phyloP scores from a whole-genome alignment of 2,113 vertebrate genomes.

The Leiothrix lutea region DNA sequence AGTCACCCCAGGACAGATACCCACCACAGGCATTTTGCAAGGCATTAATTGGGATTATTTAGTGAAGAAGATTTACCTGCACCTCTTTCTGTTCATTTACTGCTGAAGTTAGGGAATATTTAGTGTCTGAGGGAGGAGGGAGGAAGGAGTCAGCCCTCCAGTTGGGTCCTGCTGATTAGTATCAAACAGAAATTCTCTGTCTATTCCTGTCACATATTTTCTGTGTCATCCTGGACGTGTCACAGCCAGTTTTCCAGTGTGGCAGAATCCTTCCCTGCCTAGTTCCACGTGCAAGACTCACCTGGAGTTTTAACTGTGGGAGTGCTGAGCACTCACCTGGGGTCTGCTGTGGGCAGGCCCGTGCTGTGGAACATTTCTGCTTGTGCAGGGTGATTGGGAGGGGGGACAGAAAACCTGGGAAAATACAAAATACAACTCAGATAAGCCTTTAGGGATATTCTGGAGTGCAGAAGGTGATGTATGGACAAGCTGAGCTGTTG shows the following conservation, averaged over 20 bases:
- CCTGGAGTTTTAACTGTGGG: not conserved
- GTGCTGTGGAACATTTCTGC: fast-evolving
- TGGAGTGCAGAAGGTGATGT: fast-evolving
- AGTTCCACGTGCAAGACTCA: not conserved
- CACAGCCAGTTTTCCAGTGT: not conserved
- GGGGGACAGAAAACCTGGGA: not conserved
- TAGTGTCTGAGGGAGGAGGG: not conserved
- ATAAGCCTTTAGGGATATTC: fast-evolving
- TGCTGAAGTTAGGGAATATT: not conserved
- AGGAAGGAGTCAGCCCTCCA: not conserved
- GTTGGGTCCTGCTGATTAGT: not conserved
- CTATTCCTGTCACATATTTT: not conserved
- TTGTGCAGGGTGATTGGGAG: not conserved
- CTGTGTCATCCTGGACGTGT: not conserved
- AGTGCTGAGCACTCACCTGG: not conserved
- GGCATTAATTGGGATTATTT: not conserved
- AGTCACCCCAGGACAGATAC: not conserved
- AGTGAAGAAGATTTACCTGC: not conserved
- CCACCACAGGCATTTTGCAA: fast-evolving
- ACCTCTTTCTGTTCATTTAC: not conserved
- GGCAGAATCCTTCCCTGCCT: not conserved
- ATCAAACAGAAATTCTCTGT: not conserved
- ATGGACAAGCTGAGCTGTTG: not conserved
- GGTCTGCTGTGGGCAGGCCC: not conserved
- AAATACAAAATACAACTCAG: fast-evolving